Conservation (phyloP, 35 echinoderm and acorn worm species). For the Diadema setosum region DNA sequence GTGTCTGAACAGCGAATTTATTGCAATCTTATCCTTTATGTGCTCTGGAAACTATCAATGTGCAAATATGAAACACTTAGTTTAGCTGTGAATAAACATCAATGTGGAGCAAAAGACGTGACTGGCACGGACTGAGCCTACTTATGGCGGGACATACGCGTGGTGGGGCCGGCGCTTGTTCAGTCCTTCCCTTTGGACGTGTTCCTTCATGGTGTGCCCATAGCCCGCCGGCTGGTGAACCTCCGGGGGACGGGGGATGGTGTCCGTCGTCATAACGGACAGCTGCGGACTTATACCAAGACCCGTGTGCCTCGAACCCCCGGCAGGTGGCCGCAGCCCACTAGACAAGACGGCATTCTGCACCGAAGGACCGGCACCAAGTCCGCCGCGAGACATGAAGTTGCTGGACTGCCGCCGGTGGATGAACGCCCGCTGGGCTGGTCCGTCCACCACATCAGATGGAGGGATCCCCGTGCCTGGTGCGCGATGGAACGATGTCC, state of each 20-base stretch:
- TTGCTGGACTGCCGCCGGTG: not conserved
- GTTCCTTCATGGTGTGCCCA: conserved; percentile 45
- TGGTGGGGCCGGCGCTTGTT: not conserved
- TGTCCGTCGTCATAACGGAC: not conserved
- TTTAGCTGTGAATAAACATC: too few relatives aligned
- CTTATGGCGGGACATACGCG: not conserved
- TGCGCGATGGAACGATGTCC: not conserved
- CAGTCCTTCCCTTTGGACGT: not conserved
- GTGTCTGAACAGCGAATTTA: too few relatives aligned
- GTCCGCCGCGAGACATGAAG: not conserved
- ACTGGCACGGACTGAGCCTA: too few relatives aligned
- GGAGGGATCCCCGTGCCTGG: not conserved
- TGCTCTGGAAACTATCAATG: too few relatives aligned
- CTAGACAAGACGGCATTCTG: not conserved
- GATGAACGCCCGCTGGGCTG: not conserved
- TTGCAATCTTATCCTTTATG: too few relatives aligned
- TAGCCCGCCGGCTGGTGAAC: conserved; percentile 65
- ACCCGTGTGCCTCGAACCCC: not conserved
- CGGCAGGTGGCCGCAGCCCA: not conserved
- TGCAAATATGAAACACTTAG: too few relatives aligned
- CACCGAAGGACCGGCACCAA: not conserved
- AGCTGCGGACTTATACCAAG: not conserved
- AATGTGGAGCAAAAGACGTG: too few relatives aligned
- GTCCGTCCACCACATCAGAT: too few relatives aligned
- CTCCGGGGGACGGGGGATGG: not conserved